Evolutionary conservation across 2,888 invertebrate genomes (phyloP), one percentile per base, ranked within the genome.

Genomic region (Electrophaes corylata): DNA sequence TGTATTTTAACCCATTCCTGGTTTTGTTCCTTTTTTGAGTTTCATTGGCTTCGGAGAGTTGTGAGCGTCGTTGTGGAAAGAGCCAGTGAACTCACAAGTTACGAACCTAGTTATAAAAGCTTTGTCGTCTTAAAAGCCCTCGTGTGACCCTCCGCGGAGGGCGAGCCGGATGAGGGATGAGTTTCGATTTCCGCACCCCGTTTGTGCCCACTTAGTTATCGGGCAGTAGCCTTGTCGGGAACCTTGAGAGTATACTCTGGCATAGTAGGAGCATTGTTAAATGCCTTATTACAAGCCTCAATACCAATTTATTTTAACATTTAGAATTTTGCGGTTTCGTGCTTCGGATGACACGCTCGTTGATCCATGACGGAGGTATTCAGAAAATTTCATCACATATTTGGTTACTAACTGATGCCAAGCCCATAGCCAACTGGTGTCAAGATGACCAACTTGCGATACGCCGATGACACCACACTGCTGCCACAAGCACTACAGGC

Each of bases 131-230:
- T 29, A 29, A 49, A 49, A 49, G 49, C 49, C 19, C 49, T 49
- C 14, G 49, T 44, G 45, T 45, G 49, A 26, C 39, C 39, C 47
- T 47, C 45, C 18, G 31, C 3, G n/a, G 47, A 48, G 48, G 29
- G 19, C 26, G 44, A 29, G 47, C 49, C 48, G 49, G 49, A 49
- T 49, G 49, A 40, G 49, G 18, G 29, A 40, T 29, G 49, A 49
- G 49, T 31, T 49, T 49, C 49, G 40, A 49, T 49, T 49, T 49
- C 49, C 49, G 49, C 31, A 31, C 40, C 47, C 49, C 40, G 40
- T 40, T 16, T 48, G 39, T 19, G 39, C 48, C 48, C 48, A 40
- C 49, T 40, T 31, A 49, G 37, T 48, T 39, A 39, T 39, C 43
- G 43, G 18, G 37, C 39, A 11, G 23, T 35, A 23, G 47, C 14